Base-by-base conservation (phyloP, 1,140 invertebrate species). In the Cotesia vestalis region DNA sequence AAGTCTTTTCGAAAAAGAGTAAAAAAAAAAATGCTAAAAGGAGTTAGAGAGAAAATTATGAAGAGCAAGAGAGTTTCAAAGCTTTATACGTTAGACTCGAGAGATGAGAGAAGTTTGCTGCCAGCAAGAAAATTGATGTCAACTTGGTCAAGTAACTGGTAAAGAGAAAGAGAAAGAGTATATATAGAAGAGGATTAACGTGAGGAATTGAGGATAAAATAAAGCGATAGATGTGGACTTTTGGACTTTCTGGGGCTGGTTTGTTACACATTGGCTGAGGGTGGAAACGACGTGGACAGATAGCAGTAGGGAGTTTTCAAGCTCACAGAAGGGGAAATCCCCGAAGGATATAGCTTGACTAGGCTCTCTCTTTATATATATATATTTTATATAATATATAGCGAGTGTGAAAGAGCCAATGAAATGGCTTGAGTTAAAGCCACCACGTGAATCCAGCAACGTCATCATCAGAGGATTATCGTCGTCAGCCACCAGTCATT, bases 401-500 rank as follows among this genome's bases (percentile, higher is more conserved):
- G 53, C 14, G 11, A 12, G 63, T 66, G 38, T 66, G 63, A 66
- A 66, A 66, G 17, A 46, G 20, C 63, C 63, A 66, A 66, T 66
- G 63, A 66, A 66, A 66, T 17, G 20, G 38, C 63, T 38, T 14
- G 34, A n/a, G 53, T 52, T 38, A 66, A 52, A 59, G 4, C 63
- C 11, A 20, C n/a, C 53, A 60, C 68, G 40, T 71, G 64, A 73
- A 73, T 73, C 66, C 64, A 27, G 66, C 72, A 73, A 61, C 66
- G 72, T 73, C 66, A 73, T 73, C 62, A 67, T 52, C 53, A 20
- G 55, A 67, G 60, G 72, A 73, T 73, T 69, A 73, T 73, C 66
- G 72, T 69, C 66, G 72, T 69, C 55, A 27, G 20, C 60, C 35
- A 40, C 27, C 38, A 38, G 66, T 73, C 72, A 69, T 73, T 73